A percentile compares a stretch with the other conserved stretches of the same genome.
These are phyloP conservation scores for Blastobasis lacticolella DNA, from an alignment of 2,888 invertebrate genomes.

Conservation along the genomic window DNA sequence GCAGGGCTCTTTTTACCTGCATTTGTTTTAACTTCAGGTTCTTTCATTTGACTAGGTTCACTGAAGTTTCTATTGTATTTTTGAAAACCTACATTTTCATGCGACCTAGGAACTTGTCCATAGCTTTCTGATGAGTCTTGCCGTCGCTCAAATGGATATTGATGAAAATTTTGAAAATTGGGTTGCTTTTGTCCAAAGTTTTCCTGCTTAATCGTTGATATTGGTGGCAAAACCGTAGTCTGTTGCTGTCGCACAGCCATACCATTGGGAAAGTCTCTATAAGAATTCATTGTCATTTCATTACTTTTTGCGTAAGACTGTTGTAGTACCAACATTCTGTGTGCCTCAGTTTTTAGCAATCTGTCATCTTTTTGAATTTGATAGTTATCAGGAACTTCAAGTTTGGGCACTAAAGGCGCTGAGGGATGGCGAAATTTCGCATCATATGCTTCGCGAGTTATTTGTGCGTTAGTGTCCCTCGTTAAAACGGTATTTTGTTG, in stretches of 20 bases:
- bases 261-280: conserved; percentile 51
- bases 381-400: conserved; percentile 61
- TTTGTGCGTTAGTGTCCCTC: conserved; percentile 59
- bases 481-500: conserved; percentile 55
- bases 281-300: conserved; percentile 33
- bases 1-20: conserved; percentile 25
- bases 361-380: conserved; percentile 59
- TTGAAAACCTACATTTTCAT: conserved; percentile 59
- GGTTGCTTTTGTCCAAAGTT: conserved; percentile 53
- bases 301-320: conserved; percentile 37
- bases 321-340: conserved; percentile 33
- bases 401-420: conserved; percentile 62
- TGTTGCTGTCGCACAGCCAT: conserved; percentile 35
- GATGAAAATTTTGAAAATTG: conserved; percentile 50
- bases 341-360: conserved; percentile 42
- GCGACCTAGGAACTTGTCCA: conserved; percentile 40
- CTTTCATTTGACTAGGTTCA: conserved; percentile 39
- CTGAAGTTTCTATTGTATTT: conserved; percentile 48
- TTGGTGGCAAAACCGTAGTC: conserved; percentile 57
- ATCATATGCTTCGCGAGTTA: conserved; percentile 54
- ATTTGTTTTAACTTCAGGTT: conserved; percentile 28
- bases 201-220: conserved; percentile 69
- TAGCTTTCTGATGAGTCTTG: conserved; percentile 37
- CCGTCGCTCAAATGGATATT: conserved; percentile 45
- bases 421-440: conserved; percentile 58